A percentile compares a stretch with the other conserved stretches of the same genome.
phyloP scores from a whole-genome alignment of 2,888 invertebrate species.

The Tetheella fluctuosa region DNA sequence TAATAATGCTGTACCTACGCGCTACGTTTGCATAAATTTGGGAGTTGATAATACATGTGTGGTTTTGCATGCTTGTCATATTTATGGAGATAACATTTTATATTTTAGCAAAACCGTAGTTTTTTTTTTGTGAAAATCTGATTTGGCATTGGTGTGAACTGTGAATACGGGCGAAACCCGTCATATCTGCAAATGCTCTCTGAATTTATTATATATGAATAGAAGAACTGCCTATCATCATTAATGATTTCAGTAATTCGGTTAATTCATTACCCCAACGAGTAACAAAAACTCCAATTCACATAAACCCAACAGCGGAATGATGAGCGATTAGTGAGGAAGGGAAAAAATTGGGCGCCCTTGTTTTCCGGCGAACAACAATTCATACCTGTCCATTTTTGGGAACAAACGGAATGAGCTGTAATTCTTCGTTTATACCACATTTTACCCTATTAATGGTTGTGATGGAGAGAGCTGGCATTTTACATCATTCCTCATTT shows the following conservation, averaged over 20 bases:
- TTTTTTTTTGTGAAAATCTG: too few relatives aligned
- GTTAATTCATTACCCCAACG: neutral
- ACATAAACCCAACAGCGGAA: slow-evolving; percentile 7
- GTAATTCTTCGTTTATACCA: slow-evolving; percentile 9
- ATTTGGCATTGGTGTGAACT: too few relatives aligned
- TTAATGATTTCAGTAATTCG: neutral
- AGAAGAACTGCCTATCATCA: neutral
- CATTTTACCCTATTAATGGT: slow-evolving; percentile 15
- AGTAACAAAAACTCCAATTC: slow-evolving; percentile 5
- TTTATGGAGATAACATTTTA: too few relatives aligned
- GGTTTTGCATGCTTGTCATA: too few relatives aligned
- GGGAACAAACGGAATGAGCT: slow-evolving; percentile 8
- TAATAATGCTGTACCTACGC: too few relatives aligned
- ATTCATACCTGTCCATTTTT: slow-evolving; percentile 14
- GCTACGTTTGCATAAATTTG: too few relatives aligned
- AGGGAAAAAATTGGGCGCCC: slow-evolving; percentile 25
- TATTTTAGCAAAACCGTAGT: too few relatives aligned
- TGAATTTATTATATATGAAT: neutral
- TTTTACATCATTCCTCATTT: neutral
- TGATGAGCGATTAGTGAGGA: slow-evolving; percentile 19
- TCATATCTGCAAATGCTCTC: too few relatives aligned
- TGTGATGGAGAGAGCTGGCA: neutral
- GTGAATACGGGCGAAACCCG: too few relatives aligned
- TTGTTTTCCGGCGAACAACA: slow-evolving; percentile 12
- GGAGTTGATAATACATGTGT: too few relatives aligned